Evolutionary conservation across 92 coral and sea anemone species (phyloP), one percentile per base, ranked within the genome.

Genomic region (Ricordea florida): DNA sequence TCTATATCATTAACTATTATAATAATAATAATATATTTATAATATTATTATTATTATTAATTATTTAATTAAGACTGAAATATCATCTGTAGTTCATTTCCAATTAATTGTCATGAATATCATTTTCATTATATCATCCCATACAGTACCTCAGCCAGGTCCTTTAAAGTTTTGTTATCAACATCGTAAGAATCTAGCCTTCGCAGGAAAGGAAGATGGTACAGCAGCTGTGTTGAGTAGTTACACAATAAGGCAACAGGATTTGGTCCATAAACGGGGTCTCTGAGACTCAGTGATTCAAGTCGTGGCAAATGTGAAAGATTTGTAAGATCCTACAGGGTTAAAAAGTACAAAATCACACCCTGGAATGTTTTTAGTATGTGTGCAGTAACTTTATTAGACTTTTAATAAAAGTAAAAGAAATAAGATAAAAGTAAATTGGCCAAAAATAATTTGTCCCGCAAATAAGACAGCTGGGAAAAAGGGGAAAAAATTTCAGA

Each of bases 231-330:
- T 6, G 98, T 94, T 11, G 98, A 87, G 73, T 94, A 94, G 80
- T 94, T 94, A 29, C 98, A 94, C 57, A 94, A 78, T 30, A 80
- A 65, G 2, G 98, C 88, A 11, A 94, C 93, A 0, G 98, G 98
- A 71, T 88, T 94, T 15, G 97, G 87, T 6, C 97, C 97, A 70
- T 91, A 94, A 5, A 90, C 90, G 7, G 97, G 97, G 66, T 94
- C 91, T 65, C 85, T 94, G 2, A 94, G 74, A 53, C 94, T 94
- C 25, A 94, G 60, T 20, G 88, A 85, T 38, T 69, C 85, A 61
- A 94, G 91, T 14, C 85, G 82, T 10, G 58, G 84, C 27, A 94
- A 41, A 52, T 84, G 89, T 7, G 91, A 58, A 59, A 94, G 72
- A 47, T 88, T 80, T 31, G 96, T 86, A 33, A 94, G 70, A 74